A percentile compares a stretch with the other conserved stretches of the same genome.
phyloP scores from a whole-genome alignment of 2,113 vertebrate species.

The Hyla sarda region DNA sequence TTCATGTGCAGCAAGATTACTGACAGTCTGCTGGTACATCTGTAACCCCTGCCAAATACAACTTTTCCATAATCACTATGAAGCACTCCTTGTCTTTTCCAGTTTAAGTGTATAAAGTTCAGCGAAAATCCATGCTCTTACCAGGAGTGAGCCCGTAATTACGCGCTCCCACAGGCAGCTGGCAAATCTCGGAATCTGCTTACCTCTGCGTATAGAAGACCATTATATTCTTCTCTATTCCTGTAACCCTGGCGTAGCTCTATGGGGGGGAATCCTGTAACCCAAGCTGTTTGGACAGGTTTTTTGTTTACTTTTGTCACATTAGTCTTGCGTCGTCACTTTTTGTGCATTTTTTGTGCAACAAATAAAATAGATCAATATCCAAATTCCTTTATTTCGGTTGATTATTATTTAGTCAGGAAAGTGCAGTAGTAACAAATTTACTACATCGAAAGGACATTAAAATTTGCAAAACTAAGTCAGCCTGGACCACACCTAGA shows the following conservation, averaged over 20 bases:
- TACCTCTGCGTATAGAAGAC: not conserved
- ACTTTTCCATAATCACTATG: slow-evolving; percentile 45
- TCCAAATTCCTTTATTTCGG: no score
- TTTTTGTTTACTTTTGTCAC: no score
- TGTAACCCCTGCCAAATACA: slow-evolving; percentile 44
- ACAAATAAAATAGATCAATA: no score
- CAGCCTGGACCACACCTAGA: no score
- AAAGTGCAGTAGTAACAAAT: no score
- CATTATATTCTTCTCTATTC: not conserved
- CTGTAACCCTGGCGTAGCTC: not conserved
- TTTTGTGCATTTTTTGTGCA: no score
- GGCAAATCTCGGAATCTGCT: not conserved
- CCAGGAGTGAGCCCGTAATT: not conserved
- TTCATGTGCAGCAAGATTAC: slow-evolving; percentile 45
- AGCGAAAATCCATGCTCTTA: not conserved
- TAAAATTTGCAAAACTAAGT: no score
- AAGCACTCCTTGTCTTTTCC: slow-evolving; percentile 51
- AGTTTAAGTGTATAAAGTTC: slow-evolving; percentile 38
- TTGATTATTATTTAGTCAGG: no score
- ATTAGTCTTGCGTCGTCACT: no score
- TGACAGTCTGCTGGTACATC: slow-evolving; percentile 50
- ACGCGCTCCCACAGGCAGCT: slow-evolving; percentile 5
- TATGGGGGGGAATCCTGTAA: no score
- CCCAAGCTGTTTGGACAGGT: no score
- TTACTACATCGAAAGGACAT: no score